Conservation (phyloP, 2,888 invertebrate genomes). For the Melanostoma scalare region DNA sequence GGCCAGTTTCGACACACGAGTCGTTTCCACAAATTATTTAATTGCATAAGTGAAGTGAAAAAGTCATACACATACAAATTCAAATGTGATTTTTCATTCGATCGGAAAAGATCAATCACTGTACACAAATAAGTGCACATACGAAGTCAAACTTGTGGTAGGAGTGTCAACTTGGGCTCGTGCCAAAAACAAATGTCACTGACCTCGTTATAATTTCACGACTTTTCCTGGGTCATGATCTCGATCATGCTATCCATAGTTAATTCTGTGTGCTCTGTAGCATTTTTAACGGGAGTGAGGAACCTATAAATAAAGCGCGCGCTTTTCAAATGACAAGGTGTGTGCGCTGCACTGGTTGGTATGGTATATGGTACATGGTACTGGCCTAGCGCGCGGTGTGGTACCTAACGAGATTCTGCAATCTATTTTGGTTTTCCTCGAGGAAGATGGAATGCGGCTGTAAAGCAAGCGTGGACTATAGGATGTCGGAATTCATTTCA, state of each 20-base stretch:
- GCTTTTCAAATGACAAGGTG: conserved; percentile 64
- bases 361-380: background rate
- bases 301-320: conserved; percentile 68
- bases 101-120: conserved; percentile 50
- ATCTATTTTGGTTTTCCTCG: conserved; percentile 50
- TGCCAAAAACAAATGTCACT: conserved; percentile 72
- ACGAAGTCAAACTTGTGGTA: background rate
- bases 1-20: background rate
- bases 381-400: background rate
- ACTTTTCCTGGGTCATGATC: conserved; percentile 82
- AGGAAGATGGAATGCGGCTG: conserved; percentile 66
- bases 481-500: conserved; percentile 48
- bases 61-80: conserved; percentile 11
- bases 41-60: conserved; percentile 48
- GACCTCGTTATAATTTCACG: conserved; percentile 78
- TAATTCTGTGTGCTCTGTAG: conserved; percentile 24
- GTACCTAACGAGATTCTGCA: conserved; percentile 46
- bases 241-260: conserved; percentile 71
- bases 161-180: conserved; percentile 67
- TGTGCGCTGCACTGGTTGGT: conserved; percentile 43
- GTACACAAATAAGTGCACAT: background rate
- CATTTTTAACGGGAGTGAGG: conserved; percentile 47
- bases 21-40: conserved; percentile 43
- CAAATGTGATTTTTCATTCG: background rate
- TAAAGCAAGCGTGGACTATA: conserved; percentile 51